Conservation (phyloP, 1,140 invertebrate species). For the Procambarus virginalis region DNA sequence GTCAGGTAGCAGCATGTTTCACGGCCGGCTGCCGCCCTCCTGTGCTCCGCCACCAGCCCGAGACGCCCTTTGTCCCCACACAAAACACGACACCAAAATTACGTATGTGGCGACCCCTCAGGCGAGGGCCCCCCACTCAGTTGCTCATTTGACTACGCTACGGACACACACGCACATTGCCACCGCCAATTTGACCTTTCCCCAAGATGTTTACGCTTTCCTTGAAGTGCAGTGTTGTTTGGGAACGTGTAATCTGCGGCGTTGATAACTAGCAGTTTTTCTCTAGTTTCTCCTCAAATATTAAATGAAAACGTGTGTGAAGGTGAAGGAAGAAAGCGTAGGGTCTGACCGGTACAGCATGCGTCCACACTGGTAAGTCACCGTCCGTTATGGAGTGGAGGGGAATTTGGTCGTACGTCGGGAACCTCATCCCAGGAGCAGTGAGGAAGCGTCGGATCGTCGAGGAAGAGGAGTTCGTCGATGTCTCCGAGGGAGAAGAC, state of each 20-base stretch:
- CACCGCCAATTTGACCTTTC: background rate
- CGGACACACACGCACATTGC: slow-evolving; percentile 15
- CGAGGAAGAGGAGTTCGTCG: background rate
- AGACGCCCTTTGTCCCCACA: slow-evolving; percentile 28
- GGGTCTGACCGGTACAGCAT: background rate
- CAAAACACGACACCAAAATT: slow-evolving; percentile 41
- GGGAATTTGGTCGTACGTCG: slow-evolving; percentile 48
- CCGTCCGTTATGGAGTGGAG: slow-evolving; percentile 44
- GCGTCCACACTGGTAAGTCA: background rate
- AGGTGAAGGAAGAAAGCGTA: background rate
- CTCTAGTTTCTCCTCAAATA: background rate
- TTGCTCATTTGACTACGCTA: slow-evolving; percentile 42
- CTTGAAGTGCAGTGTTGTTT: background rate
- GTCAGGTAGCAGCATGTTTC: slow-evolving; percentile 35
- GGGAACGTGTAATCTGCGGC: too few relatives aligned
- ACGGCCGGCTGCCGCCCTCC: slow-evolving; percentile 32
- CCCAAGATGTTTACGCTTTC: background rate
- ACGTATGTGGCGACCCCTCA: slow-evolving; percentile 9
- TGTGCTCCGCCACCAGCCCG: slow-evolving; percentile 24
- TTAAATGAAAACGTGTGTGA: background rate
- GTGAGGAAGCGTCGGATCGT: background rate
- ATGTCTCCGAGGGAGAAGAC: slow-evolving; percentile 29
- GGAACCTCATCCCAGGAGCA: slow-evolving; percentile 43
- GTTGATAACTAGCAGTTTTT: background rate
- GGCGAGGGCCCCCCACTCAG: slow-evolving; percentile 15